Conservation (phyloP, 2,113 vertebrate species). For the Podarcis raffonei region DNA sequence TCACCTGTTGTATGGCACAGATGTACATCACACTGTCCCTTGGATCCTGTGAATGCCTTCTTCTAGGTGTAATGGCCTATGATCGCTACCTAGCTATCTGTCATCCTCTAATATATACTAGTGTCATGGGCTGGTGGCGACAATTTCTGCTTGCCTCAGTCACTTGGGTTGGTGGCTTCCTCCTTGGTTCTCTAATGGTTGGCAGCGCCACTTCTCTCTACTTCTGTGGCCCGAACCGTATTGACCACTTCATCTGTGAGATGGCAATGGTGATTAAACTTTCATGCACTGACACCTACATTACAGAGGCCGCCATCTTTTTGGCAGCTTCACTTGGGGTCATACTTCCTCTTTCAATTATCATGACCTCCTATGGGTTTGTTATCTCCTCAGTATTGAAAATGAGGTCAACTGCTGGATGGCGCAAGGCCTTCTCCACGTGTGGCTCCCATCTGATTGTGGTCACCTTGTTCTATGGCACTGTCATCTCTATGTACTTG, state of each 20-base stretch:
- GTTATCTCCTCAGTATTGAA: not conserved
- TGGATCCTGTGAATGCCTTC: conserved; percentile 28
- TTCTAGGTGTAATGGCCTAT: conserved; percentile 59
- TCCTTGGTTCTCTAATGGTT: conserved; percentile 28
- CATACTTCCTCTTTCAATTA: not conserved
- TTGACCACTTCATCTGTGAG: conserved; percentile 67
- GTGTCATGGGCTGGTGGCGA: conserved; percentile 40
- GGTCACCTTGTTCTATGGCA: not conserved
- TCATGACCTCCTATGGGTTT: not conserved
- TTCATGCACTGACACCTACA: conserved; percentile 48
- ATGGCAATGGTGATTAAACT: conserved; percentile 55
- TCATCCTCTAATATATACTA: conserved; percentile 36
- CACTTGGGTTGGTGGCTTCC: conserved; percentile 28
- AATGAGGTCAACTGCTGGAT: not conserved
- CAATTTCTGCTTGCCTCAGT: not conserved
- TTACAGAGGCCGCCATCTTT: conserved; percentile 21
- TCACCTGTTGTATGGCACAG: conserved; percentile 46
- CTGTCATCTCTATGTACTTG: not conserved
- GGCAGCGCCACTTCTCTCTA: conserved; percentile 38
- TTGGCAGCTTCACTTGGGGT: not conserved
- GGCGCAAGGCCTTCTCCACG: not conserved
- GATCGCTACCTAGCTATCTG: conserved; percentile 56
- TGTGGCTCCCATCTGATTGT: not conserved
- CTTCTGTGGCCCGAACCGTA: conserved; percentile 46
- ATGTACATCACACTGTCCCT: conserved; percentile 35